Base-by-base conservation (phyloP, 2,888 invertebrate species). In the Xylota sylvarum region DNA sequence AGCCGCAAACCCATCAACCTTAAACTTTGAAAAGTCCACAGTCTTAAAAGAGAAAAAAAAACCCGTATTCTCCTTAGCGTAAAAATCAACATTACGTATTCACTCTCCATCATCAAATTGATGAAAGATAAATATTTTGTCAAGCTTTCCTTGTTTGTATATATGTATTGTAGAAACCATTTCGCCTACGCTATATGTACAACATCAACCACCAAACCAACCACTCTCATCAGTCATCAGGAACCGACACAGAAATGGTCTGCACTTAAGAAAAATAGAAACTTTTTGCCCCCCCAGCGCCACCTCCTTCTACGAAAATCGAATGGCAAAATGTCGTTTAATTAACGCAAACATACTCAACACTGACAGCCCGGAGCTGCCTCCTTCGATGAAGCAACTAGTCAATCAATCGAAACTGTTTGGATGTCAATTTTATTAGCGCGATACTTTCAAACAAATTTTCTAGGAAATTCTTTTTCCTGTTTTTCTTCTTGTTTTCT, bases 381-480 rank as follows among this genome's bases (percentile, higher is more conserved):
- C 30, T 32, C 30, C 52, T 48, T 27, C 50, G 35, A 60, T 60
- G 48, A 60, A 60, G 50, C 72, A 48, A 72, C 76, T 67, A 58
- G 76, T 67, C 76, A 76, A 67, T 76, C 76, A 76, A 58, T 67
- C 48, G 56, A 58, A 56, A 67, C 56, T 48, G 35, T 56, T n/a
- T 50, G 48, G 76, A 48, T 67, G 48, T 48, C 56, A 65, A 67
- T 67, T 56, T 58, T 67, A 76, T 67, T 67, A 30, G 37, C 58
- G 76, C 48, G 40, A 50, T 76, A 48, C 58, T 56, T 35, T 48
- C 19, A 17, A 46, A 12, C 14, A 48, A 56, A 37, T 17, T 37
- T 72, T 30, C 14, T 19, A 10, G n/a, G 17, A 64, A 62, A 19
- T 52, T 74, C 19, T 40, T 43, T 14, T 43, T 74, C 35, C 5